Evolutionary conservation across 2,888 invertebrate species (phyloP), one percentile per base, ranked within the genome.

Genomic region (Aleiodes alternator): DNA sequence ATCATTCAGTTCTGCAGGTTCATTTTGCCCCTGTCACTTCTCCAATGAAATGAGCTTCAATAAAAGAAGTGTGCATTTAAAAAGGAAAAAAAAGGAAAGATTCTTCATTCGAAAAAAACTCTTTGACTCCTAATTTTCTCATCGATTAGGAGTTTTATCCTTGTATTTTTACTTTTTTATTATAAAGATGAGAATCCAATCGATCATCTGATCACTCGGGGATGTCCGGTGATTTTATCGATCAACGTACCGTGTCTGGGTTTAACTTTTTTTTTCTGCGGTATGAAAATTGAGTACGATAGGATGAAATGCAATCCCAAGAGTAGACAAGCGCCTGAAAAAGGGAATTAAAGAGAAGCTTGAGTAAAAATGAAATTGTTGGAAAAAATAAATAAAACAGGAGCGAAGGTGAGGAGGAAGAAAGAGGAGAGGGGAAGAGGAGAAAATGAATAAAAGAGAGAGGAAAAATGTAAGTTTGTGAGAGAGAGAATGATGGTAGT

Each of bases 261-360:
- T 69, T 23, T 64, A 14, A n/a, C 31, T 31, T 70, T 56, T 70
- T 56, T 71, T 71, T 71, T 23, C 23, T 56, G 66, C 75, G 56
- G 56, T 71, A 38, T 72, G 74, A 50, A 73, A 64, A 72, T 68
- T 48, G 64, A 43, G 59, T 82, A 83, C 84, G 85, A 85, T 83
- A 83, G 84, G 82, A 82, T 82, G 84, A 83, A 85, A 84, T 80
- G 84, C 84, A 86, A 86, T 87, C 83, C 82, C 59, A 73, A 31
- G 7, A 53, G 14, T 50, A 66, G 66, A 50, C 83, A 81, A 80
- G 81, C 82, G 84, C 83, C 86, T 81, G 83, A 85, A 84, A 83
- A 84, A 86, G 82, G 83, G 80, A 79, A 59, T 57, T 78, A 29
- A 11, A 16, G 53, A 69, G 68, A 29, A 69, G 68, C 61, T 38